Conservation (phyloP, 2,113 vertebrate species). For the Porphyrio hochstetteri region DNA sequence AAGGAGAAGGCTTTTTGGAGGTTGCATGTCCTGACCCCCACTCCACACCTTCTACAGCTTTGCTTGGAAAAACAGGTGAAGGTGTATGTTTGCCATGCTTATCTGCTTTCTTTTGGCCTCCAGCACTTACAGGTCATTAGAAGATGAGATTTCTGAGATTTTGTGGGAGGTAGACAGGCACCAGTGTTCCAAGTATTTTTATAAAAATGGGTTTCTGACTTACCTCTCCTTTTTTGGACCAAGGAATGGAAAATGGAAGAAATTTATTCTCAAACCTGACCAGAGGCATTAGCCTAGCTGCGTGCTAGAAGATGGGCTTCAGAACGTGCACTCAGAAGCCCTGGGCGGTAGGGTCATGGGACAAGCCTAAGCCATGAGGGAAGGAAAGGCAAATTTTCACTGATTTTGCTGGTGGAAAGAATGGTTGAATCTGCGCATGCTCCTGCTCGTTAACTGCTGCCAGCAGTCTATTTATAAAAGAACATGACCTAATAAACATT, state of each 20-base stretch:
- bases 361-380: background rate
- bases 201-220: constrained; percentile 4
- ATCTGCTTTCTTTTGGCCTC: background rate
- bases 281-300: background rate
- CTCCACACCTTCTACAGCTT: background rate
- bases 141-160: background rate
- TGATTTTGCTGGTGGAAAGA: constrained; percentile 10
- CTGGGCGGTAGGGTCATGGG: background rate
- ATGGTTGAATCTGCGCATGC: background rate
- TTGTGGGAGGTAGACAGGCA: constrained; percentile 22
- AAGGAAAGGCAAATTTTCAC: constrained; percentile 6
- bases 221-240: background rate
- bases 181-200: constrained; percentile 26
- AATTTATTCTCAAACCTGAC: background rate
- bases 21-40: background rate
- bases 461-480: background rate
- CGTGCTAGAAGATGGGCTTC: background rate
- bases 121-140: background rate
- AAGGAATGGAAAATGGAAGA: background rate
- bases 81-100: background rate
- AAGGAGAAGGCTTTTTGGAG: background rate
- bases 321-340: background rate
- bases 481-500: background rate
- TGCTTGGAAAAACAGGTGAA: background rate
- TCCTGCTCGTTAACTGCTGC: background rate